Evolutionary conservation across 35 echinoderm and acorn worm species (phyloP).

Genomic region (Eucidaris tribuloides): DNA sequence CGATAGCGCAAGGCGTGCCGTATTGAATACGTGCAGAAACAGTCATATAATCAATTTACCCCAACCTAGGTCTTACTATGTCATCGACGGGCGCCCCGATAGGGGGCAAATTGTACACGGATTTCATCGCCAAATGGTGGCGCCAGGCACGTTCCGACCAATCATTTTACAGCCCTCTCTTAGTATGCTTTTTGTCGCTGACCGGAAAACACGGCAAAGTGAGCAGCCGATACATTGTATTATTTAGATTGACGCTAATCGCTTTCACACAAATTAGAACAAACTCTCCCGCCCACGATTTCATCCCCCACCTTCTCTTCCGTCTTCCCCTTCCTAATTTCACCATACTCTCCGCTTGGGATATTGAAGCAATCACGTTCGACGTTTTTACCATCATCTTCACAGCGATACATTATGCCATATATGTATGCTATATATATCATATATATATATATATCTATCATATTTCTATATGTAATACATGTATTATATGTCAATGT

Average conservation of each 20-base stretch:
- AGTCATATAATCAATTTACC: neutral
- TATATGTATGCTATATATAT: conserved; percentile 1
- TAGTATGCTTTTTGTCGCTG: no score
- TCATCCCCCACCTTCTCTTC: neutral
- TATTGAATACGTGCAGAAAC: conserved; percentile 21
- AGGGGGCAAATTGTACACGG: conserved; percentile 19
- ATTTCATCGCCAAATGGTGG: neutral
- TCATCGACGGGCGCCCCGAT: neutral
- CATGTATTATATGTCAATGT: no score
- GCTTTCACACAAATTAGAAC: conserved; percentile 22
- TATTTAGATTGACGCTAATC: conserved; percentile 21
- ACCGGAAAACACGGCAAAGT: neutral
- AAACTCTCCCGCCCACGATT: neutral
- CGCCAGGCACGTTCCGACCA: neutral
- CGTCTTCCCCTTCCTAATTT: neutral
- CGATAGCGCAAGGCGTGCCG: no score
- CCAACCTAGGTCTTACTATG: neutral
- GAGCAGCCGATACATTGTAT: neutral
- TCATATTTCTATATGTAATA: no score
- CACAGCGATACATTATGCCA: neutral
- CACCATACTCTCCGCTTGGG: neutral
- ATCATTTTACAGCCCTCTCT: neutral
- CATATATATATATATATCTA: neutral
- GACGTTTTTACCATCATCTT: neutral
- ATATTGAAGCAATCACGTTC: neutral